A percentile compares a stretch with the other conserved stretches of the same genome.
Evolutionary conservation across 2,888 invertebrate genomes (phyloP).

Genomic region (Drosophila pseudotakahashii): DNA sequence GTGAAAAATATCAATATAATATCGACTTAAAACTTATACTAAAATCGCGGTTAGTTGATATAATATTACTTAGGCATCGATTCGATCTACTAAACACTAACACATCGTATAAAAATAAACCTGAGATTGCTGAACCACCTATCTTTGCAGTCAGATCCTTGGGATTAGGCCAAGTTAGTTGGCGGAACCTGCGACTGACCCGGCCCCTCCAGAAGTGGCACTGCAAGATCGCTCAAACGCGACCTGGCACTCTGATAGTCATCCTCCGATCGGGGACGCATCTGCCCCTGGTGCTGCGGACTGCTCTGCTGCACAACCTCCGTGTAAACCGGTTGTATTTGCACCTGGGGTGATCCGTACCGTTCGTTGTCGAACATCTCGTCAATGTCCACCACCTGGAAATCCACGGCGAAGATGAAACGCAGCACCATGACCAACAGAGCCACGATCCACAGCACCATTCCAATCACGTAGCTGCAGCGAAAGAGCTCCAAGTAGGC

Average conservation of each 20-base stretch:
- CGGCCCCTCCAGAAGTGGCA: slow-evolving; percentile 67
- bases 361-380: slow-evolving; percentile 61
- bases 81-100: not conserved
- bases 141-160: not conserved
- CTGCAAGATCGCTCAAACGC: slow-evolving; percentile 72
- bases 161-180: slow-evolving; percentile 45
- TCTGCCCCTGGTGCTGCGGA: slow-evolving; percentile 57
- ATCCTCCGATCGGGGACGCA: slow-evolving; percentile 74
- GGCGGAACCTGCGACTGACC: slow-evolving; percentile 27
- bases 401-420: slow-evolving; percentile 79
- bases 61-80: slow-evolving; percentile 7
- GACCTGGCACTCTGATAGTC: slow-evolving; percentile 82
- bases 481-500: slow-evolving; percentile 74
- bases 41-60: slow-evolving; percentile 11
- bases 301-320: slow-evolving; percentile 64
- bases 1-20: slow-evolving; percentile 46
- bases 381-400: slow-evolving; percentile 79
- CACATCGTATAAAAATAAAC: slow-evolving; percentile 67
- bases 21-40: slow-evolving; percentile 25
- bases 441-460: slow-evolving; percentile 75
- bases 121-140: slow-evolving; percentile 63
- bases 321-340: slow-evolving; percentile 56
- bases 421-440: slow-evolving; percentile 79
- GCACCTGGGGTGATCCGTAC: not conserved
- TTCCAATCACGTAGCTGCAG: slow-evolving; percentile 66